Conservation (phyloP, 2,888 invertebrate species). For the Drosophila fulvimacula region DNA sequence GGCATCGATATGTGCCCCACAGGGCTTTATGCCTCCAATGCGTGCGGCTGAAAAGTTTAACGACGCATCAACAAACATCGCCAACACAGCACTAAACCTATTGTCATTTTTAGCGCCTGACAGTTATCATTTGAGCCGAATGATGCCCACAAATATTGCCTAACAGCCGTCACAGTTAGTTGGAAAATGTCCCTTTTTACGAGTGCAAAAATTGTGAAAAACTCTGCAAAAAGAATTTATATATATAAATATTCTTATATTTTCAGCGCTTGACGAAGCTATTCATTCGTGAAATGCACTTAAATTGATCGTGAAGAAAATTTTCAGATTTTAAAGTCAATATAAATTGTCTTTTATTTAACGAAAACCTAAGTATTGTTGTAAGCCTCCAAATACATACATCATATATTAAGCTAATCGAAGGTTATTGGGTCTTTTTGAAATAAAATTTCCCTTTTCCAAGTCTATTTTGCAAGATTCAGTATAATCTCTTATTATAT, state of each 20-base stretch:
- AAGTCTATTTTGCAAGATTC: too few relatives aligned
- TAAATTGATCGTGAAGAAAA: neutral
- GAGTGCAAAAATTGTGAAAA: conserved; percentile 1
- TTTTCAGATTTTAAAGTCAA: too few relatives aligned
- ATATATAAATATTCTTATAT: neutral
- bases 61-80: conserved; percentile 76
- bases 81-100: conserved; percentile 57
- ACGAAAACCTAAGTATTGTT: too few relatives aligned
- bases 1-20: conserved; percentile 69
- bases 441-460: too few relatives aligned
- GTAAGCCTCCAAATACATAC: too few relatives aligned
- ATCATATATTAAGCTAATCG: too few relatives aligned
- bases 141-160: conserved; percentile 38
- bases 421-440: too few relatives aligned
- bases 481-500: too few relatives aligned
- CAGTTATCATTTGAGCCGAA: conserved; percentile 56
- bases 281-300: neutral
- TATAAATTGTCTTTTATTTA: too few relatives aligned
- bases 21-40: conserved; percentile 57
- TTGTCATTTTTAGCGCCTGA: conserved; percentile 62
- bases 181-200: conserved; percentile 1
- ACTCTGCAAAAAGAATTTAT: neutral
- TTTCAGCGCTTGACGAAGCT: neutral
- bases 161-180: conserved; percentile 12
- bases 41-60: conserved; percentile 76